Conservation (phyloP, 2,797 vertebrate genomes). For the Clarias fuscus region DNA sequence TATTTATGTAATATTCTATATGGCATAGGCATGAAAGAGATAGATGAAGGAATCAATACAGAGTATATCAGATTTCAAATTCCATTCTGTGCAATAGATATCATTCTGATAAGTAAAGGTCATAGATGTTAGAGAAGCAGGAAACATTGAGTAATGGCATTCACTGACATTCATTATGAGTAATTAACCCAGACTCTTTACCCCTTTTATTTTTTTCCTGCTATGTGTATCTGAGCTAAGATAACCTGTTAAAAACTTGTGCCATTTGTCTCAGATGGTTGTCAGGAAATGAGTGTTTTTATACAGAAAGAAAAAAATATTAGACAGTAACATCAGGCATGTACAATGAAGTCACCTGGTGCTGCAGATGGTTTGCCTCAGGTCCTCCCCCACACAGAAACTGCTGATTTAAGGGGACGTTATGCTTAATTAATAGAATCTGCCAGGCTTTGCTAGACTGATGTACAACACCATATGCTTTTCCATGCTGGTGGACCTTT, state of each 20-base stretch:
- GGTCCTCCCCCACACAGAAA: constrained; percentile 67
- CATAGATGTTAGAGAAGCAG: constrained; percentile 64
- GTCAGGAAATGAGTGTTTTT: not conserved
- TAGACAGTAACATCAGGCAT: not conserved
- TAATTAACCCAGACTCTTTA: constrained; percentile 65
- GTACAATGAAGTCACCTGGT: constrained; percentile 1
- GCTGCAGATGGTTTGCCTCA: constrained; percentile 72
- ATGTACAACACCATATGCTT: constrained; percentile 61
- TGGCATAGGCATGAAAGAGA: constrained; percentile 43
- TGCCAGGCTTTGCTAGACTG: constrained; percentile 66
- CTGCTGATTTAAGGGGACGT: constrained; percentile 76
- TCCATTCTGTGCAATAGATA: constrained; percentile 76
- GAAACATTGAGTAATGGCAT: constrained; percentile 56
- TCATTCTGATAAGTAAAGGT: constrained; percentile 78
- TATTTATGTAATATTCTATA: constrained; percentile 21
- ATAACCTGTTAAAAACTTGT: constrained; percentile 40
- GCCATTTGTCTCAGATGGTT: constrained; percentile 22
- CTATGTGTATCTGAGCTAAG: constrained; percentile 48
- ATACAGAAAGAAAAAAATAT: not conserved
- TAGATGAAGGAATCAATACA: constrained; percentile 72
- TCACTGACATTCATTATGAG: constrained; percentile 69
- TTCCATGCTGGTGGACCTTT: not conserved
- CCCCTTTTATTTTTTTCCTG: constrained; percentile 53
- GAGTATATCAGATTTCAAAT: constrained; percentile 76
- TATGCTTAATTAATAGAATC: constrained; percentile 77